Base-by-base conservation (phyloP, 1,140 invertebrate genomes). In the Drepana arcuata region DNA sequence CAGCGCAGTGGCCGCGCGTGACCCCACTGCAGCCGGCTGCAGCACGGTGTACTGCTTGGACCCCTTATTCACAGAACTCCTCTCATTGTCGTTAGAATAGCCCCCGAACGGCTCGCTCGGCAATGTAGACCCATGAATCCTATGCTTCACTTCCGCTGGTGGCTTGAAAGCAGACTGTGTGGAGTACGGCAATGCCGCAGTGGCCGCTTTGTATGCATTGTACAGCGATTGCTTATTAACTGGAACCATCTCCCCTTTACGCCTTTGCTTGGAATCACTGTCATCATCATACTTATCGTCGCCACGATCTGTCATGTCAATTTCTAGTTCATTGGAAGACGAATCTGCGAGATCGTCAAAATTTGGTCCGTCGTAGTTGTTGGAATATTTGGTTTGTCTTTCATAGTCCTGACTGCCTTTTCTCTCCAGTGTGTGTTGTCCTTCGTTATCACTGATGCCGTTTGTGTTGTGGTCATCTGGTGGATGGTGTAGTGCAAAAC, bases 261-360 rank as follows among this genome's bases (percentile, higher is more conserved):
- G 50, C 83, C 78, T 60, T 69, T 72, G 68, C 52, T 82, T 86
- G 46, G 41, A 38, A 15, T 77, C 64, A 40, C 58, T 66, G 34
- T 72, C 77, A 2, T 85, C 80, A 25, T 74, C 71, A 14, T 82
- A 79, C 12, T 86, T 84, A 2, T 72, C 68, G 4, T 86, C 84
- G n/a, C 83, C 78, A 25, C 86, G 82, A 52, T 91, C 90, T 0
- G 90, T 91, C 87, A 92, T 92, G 59, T 92, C 91, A 41, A 92
- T 92, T 73, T 92, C 91, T 7, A 93, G 59, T 60, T 93, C 92
- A 48, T 91, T 91, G 7, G 91, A 92, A 1, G 91, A 92, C 34
- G 92, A 91, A 65, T 93, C 91, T 0, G 91, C 91, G 9, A 93
- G 77, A 54, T 93, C 91, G 58, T 93, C 91, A 61, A 93, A 92